A percentile compares a stretch with the other conserved stretches of the same genome.
Evolutionary conservation across 2,797 vertebrate species (phyloP).

Genomic region (Ctenochaetus hawaiiensis): DNA sequence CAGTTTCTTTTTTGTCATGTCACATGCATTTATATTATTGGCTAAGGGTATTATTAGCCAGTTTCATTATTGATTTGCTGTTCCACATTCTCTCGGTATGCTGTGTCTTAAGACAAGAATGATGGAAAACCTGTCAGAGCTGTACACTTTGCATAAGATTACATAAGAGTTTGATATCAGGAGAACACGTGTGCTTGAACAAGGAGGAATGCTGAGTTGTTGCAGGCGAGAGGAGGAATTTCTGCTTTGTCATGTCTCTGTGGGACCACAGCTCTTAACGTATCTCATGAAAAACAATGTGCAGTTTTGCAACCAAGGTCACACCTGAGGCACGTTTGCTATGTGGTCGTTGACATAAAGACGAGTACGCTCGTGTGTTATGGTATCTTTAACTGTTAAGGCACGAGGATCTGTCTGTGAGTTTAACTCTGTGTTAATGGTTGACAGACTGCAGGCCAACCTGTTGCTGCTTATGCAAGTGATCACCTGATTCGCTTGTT

Average conservation of each 20-base stretch:
- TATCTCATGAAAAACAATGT: constrained; percentile 29
- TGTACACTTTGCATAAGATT: neutral
- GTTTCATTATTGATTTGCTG: neutral
- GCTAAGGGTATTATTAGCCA: constrained; percentile 3
- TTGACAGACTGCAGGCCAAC: neutral
- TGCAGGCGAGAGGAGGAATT: constrained; percentile 3
- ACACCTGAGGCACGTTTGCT: neutral
- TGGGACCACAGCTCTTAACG: constrained; percentile 6
- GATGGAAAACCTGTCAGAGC: neutral
- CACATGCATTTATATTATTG: constrained; percentile 31
- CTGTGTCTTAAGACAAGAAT: neutral
- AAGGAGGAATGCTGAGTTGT: constrained; percentile 19
- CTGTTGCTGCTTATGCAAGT: constrained; percentile 1
- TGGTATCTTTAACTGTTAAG: neutral
- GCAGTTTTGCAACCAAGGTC: constrained; percentile 15
- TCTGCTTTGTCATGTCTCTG: constrained; percentile 12
- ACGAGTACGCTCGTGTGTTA: neutral
- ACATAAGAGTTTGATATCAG: constrained; percentile 4
- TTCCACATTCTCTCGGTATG: neutral
- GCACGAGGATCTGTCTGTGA: neutral
- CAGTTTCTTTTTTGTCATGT: neutral
- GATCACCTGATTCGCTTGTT: constrained; percentile 5
- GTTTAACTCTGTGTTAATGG: constrained; percentile 4
- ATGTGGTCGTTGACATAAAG: neutral
- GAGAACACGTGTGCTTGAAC: neutral